Evolutionary conservation across 2,888 invertebrate genomes (phyloP).

Genomic region (Alsophila aescularia): DNA sequence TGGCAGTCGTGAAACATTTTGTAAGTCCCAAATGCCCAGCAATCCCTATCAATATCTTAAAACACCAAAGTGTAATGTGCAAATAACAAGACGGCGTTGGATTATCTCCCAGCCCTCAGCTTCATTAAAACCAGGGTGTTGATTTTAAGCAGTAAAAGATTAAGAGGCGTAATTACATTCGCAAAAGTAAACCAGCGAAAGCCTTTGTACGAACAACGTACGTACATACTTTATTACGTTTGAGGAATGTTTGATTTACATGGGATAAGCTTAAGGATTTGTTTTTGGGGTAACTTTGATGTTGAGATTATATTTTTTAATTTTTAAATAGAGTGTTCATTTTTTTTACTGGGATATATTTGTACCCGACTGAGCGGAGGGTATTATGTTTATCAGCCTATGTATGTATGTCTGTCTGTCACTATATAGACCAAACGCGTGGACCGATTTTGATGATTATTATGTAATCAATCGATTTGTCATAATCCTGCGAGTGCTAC

Average conservation of each 20-base stretch:
- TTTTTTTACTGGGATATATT: no score
- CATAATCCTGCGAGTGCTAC: no score
- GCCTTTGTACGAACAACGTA: constrained; percentile 1
- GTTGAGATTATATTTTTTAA: not conserved
- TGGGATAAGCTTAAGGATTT: constrained; percentile 2
- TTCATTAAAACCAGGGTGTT: no score
- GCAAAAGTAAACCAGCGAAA: constrained; percentile 13
- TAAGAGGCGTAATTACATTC: constrained; percentile 32
- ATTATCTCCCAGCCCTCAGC: constrained; percentile 11
- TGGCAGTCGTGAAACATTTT: no score
- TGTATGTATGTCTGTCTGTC: no score
- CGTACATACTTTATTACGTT: not conserved
- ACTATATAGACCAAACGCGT: no score
- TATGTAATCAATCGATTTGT: no score
- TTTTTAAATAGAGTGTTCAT: no score
- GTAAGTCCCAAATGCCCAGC: no score
- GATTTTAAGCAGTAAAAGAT: constrained; percentile 31
- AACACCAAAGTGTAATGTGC: not conserved
- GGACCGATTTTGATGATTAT: no score
- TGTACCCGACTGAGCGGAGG: no score
- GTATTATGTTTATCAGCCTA: no score
- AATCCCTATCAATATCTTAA: not conserved
- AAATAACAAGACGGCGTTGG: constrained; percentile 1
- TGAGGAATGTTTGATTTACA: constrained; percentile 6
- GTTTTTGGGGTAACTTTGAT: not conserved